These are phyloP conservation scores for Myrmecobius fasciatus DNA, from an alignment of 2,113 vertebrate species.

Conservation along the genomic window DNA sequence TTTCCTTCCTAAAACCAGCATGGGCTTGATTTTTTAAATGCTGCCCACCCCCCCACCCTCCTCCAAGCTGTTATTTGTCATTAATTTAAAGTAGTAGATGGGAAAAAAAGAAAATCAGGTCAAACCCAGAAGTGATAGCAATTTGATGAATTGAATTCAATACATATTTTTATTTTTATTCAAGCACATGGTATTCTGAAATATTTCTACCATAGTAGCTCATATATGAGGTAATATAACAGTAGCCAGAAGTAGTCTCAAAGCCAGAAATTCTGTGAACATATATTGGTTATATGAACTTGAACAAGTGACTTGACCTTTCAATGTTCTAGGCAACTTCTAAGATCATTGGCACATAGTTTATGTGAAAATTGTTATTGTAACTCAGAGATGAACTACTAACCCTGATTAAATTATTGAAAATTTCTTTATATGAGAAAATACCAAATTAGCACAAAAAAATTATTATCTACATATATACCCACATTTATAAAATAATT, in stretches of 20 bases:
- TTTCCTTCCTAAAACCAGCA: background rate
- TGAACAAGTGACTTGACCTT: background rate
- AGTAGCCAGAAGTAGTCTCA: background rate
- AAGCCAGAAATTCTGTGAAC: background rate
- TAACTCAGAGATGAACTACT: background rate
- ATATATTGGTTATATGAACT: background rate
- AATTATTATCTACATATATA: background rate
- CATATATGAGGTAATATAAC: background rate
- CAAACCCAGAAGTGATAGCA: background rate
- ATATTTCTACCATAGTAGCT: background rate
- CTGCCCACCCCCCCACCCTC: too few relatives aligned
- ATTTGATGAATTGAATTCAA: background rate
- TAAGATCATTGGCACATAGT: background rate
- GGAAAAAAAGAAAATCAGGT: background rate
- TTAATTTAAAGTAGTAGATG: background rate
- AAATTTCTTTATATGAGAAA: background rate
- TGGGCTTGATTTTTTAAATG: background rate
- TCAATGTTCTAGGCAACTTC: background rate
- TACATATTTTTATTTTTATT: background rate
- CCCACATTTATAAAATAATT: background rate
- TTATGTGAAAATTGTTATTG: background rate
- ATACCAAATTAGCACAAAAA: background rate
- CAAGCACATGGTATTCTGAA: background rate
- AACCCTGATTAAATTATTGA: background rate
- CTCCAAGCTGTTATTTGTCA: background rate